These are phyloP conservation scores for Dipus sagitta DNA, from an alignment of 2,797 vertebrate genomes.

Conservation along the genomic window DNA sequence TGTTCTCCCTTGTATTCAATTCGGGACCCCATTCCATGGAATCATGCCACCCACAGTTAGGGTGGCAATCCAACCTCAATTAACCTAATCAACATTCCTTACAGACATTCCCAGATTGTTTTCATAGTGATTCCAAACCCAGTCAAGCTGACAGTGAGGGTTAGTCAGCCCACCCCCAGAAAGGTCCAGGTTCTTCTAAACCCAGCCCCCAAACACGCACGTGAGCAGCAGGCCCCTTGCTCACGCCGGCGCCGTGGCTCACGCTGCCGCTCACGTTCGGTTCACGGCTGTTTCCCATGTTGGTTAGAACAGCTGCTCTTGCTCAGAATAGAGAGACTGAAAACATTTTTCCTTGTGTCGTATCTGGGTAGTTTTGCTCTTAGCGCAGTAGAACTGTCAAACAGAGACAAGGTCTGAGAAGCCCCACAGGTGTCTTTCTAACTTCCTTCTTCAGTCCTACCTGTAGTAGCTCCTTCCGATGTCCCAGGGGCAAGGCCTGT, in stretches of 20 bases:
- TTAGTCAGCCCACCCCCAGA: background rate
- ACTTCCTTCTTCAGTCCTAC: too few species aligned
- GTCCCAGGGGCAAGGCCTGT: background rate
- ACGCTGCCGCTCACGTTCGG: background rate
- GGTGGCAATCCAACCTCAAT: too few species aligned
- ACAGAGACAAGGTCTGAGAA: background rate
- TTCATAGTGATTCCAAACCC: too few species aligned
- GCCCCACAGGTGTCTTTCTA: background rate
- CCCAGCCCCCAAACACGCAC: fast-evolving
- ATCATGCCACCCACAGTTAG: too few species aligned
- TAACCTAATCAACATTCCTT: too few species aligned
- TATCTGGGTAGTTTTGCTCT: background rate
- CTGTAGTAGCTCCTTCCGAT: background rate
- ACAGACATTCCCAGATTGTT: too few species aligned
- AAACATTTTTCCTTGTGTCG: background rate
- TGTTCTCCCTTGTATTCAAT: too few species aligned
- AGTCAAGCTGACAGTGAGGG: too few species aligned
- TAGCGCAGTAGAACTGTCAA: background rate
- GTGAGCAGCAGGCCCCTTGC: fast-evolving
- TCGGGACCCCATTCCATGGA: too few species aligned
- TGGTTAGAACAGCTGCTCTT: background rate
- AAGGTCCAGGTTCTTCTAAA: background rate
- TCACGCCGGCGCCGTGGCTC: too few species aligned
- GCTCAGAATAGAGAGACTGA: background rate
- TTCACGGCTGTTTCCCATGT: fast-evolving